These are phyloP conservation scores for Euphonia xanthogaster DNA, from an alignment of 2,797 vertebrate species.

Conservation along the genomic window DNA sequence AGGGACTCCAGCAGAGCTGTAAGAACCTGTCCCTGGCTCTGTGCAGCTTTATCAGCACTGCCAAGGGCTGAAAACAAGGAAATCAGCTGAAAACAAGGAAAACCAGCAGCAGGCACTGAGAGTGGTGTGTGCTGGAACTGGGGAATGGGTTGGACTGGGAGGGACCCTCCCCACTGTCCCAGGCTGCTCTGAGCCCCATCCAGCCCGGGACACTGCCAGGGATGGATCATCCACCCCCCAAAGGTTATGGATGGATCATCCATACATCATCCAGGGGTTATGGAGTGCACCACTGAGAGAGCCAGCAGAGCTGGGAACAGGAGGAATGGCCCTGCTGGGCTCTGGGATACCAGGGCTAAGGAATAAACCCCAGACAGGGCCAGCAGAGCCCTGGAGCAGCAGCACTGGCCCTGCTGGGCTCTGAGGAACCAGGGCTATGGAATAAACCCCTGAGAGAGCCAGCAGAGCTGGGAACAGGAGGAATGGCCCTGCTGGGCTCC, in stretches of 20 bases:
- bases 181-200: background rate
- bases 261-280: background rate
- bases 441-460: too few relatives aligned
- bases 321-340: accelerated
- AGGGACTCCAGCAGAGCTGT: background rate
- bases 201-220: background rate
- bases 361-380: too few relatives aligned
- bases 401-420: too few relatives aligned
- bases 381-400: too few relatives aligned
- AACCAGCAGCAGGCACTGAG: accelerated
- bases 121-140: accelerated
- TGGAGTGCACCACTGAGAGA: background rate
- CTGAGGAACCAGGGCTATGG: too few relatives aligned
- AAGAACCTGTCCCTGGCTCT: background rate
- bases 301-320: background rate
- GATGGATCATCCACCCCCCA: accelerated
- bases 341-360: background rate
- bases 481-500: too few relatives aligned
- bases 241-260: accelerated
- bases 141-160: background rate
- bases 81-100: background rate
- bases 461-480: too few relatives aligned
- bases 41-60: accelerated
- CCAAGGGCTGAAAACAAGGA: background rate
- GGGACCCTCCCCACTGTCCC: accelerated